Evolutionary conservation across 2,888 invertebrate genomes (phyloP).

Genomic region (Euplexia lucipara): DNA sequence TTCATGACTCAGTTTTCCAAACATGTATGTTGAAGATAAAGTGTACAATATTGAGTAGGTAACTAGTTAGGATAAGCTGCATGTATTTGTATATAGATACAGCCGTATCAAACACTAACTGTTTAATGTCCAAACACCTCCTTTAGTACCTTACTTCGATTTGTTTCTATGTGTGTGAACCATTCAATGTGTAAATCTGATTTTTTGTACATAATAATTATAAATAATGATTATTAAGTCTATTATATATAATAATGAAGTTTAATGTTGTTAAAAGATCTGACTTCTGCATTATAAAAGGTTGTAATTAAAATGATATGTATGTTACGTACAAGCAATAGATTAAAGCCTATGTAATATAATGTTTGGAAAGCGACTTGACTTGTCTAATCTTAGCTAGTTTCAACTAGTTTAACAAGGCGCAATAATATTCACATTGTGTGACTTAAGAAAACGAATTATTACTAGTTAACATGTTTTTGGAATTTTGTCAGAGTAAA

Average conservation of each 20-base stretch:
- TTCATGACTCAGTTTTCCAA: slow-evolving; percentile 27
- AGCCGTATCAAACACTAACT: slow-evolving; percentile 16
- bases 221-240: slow-evolving; percentile 70
- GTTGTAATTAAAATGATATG: slow-evolving; percentile 79
- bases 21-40: slow-evolving; percentile 25
- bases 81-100: slow-evolving; percentile 8
- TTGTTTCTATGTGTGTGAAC: slow-evolving; percentile 27
- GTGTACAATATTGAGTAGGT: slow-evolving; percentile 29
- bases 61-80: slow-evolving; percentile 37
- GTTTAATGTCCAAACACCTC: slow-evolving; percentile 26
- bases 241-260: slow-evolving; percentile 70
- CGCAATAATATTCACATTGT: slow-evolving; percentile 50
- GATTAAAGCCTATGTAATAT: slow-evolving; percentile 66
- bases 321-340: slow-evolving; percentile 78
- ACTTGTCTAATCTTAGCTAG: slow-evolving; percentile 40
- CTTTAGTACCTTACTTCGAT: slow-evolving; percentile 10
- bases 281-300: slow-evolving; percentile 76
- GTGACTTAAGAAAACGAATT: slow-evolving; percentile 58
- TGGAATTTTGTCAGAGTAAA: slow-evolving; percentile 40
- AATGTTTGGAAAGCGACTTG: slow-evolving; percentile 36
- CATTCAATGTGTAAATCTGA: slow-evolving; percentile 60
- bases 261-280: slow-evolving; percentile 78
- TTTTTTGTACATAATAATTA: slow-evolving; percentile 68
- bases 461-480: slow-evolving; percentile 39
- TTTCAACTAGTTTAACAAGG: slow-evolving; percentile 41